phyloP scores from a whole-genome alignment of 1,140 invertebrate genomes.

The Ericerus pela region DNA sequence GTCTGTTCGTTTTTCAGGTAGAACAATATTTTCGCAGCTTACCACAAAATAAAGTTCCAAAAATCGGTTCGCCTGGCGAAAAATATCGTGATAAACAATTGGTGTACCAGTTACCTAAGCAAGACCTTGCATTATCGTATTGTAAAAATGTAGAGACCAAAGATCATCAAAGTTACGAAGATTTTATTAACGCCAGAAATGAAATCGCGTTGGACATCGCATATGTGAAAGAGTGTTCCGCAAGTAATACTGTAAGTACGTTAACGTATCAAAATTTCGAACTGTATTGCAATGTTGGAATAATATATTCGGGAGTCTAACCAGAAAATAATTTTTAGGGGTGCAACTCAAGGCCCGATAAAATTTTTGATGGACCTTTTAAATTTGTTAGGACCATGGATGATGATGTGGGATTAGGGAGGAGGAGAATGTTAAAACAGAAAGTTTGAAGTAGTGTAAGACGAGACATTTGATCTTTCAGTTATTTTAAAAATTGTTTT shows the following conservation, averaged over 20 bases:
- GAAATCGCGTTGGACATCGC: constrained; percentile 92
- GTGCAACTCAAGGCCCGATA: too few species aligned
- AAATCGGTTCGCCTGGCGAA: constrained; percentile 58
- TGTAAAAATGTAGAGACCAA: constrained; percentile 69
- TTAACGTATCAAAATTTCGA: too few species aligned
- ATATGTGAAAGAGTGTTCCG: constrained; percentile 41
- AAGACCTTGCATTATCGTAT: constrained; percentile 79
- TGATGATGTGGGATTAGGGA: too few species aligned
- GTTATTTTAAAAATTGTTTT: too few species aligned
- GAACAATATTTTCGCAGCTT: constrained; percentile 59
- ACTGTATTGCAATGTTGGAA: too few species aligned
- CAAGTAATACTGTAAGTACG: constrained; percentile 35
- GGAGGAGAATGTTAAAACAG: too few species aligned
- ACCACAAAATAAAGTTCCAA: constrained; percentile 60
- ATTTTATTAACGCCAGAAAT: constrained; percentile 81
- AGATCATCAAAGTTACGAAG: constrained; percentile 61
- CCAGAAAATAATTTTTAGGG: too few species aligned
- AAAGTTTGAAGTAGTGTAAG: too few species aligned
- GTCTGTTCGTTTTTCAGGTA: constrained; percentile 32
- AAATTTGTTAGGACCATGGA: too few species aligned
- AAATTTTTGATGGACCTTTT: too few species aligned
- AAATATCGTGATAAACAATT: constrained; percentile 65
- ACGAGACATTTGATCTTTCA: too few species aligned
- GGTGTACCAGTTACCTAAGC: constrained; percentile 78
- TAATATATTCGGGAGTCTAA: too few species aligned